Conservation (phyloP, 2,888 invertebrate genomes). For the Luperina testacea region DNA sequence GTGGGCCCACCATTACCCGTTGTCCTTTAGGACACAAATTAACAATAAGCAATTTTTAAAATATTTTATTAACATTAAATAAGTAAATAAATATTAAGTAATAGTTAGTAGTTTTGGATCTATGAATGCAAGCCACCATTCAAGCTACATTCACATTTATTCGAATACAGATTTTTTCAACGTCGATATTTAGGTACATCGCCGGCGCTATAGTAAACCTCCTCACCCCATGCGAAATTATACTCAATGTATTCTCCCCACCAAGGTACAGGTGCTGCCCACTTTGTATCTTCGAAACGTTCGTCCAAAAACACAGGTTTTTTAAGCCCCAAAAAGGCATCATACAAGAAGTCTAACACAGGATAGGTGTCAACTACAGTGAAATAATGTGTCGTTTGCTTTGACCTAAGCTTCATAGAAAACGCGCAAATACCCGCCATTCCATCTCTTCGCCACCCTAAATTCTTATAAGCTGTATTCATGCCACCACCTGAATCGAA, state of each 20-base stretch:
- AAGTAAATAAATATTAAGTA: no score
- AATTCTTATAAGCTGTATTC: fast-evolving
- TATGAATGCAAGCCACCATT: neutral
- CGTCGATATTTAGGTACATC: constrained; percentile 12
- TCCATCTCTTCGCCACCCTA: neutral
- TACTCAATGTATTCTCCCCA: neutral
- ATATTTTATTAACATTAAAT: no score
- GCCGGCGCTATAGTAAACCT: fast-evolving
- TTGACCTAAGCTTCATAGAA: constrained; percentile 28
- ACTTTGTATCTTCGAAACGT: constrained; percentile 26
- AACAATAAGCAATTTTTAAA: no score
- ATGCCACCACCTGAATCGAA: constrained; percentile 36
- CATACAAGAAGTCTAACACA: constrained; percentile 15
- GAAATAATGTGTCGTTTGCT: constrained; percentile 26
- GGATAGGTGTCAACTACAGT: constrained; percentile 27
- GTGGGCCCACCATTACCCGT: no score
- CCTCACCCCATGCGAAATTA: fast-evolving
- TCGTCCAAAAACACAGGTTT: neutral
- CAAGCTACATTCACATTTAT: neutral
- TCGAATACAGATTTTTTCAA: constrained; percentile 1
- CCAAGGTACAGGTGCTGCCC: constrained; percentile 3
- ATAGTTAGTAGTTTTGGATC: neutral
- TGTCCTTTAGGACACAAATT: no score
- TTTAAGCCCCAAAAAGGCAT: constrained; percentile 9
- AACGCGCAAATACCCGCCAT: neutral